Evolutionary conservation across 2,797 vertebrate species (phyloP).

Genomic region (Podargus strigoides): DNA sequence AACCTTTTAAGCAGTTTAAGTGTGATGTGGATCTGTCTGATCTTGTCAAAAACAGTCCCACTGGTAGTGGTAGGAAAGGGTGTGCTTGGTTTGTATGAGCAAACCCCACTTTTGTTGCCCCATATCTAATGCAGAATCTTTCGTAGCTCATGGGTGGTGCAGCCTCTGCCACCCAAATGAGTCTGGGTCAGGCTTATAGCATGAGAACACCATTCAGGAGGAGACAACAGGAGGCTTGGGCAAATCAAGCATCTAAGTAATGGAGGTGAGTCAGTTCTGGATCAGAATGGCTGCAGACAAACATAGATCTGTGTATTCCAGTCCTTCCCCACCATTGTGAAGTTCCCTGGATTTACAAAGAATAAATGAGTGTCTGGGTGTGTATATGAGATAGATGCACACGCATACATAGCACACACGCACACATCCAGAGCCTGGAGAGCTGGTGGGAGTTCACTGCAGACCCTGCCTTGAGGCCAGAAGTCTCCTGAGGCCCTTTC

Average conservation of each 20-base stretch:
- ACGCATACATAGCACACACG: fast-evolving
- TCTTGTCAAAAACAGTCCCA: not conserved
- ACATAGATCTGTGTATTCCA: not conserved
- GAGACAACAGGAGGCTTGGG: not conserved
- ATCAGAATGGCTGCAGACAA: not conserved
- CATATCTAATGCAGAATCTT: not conserved
- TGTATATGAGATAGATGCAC: not conserved
- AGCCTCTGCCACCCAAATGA: not conserved
- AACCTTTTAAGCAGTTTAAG: not conserved
- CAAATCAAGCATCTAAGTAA: not conserved
- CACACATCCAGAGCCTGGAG: not conserved
- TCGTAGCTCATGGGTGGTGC: not conserved
- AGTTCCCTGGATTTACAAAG: not conserved
- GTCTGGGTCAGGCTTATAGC: not conserved
- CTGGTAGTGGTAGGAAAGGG: not conserved
- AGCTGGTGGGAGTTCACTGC: not conserved
- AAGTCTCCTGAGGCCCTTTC: not conserved
- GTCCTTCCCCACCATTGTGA: not conserved
- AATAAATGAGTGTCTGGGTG: not conserved
- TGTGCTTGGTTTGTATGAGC: not conserved
- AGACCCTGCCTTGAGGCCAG: not conserved
- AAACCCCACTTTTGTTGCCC: not conserved
- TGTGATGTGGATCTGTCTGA: not conserved
- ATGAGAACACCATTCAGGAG: not conserved
- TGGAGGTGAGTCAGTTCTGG: not conserved